These are phyloP conservation scores for Pogonomyrmex californicus DNA, from an alignment of 1,140 invertebrate species.

Conservation along the genomic window DNA sequence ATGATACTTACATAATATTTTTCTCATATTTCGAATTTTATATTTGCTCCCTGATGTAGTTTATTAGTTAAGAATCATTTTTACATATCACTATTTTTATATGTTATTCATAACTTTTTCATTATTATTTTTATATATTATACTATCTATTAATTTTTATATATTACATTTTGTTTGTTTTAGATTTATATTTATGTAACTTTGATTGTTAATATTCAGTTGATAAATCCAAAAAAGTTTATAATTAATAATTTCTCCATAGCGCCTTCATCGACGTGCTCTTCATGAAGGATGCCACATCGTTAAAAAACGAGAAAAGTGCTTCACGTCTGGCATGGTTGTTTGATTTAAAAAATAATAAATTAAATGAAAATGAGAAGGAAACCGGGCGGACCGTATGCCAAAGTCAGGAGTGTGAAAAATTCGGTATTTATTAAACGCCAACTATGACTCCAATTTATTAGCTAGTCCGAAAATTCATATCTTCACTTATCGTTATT, in stretches of 20 bases:
- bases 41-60: background rate
- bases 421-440: slow-evolving; percentile 47
- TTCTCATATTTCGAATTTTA: background rate
- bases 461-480: background rate
- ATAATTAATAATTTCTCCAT: too few relatives aligned
- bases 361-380: background rate
- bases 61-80: background rate
- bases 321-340: slow-evolving; percentile 33
- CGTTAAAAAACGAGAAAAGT: background rate
- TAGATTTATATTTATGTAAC: too few relatives aligned
- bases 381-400: background rate
- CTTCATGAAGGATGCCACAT: background rate
- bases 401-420: slow-evolving; percentile 45
- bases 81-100: background rate
- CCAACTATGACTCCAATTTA: background rate
- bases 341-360: slow-evolving; percentile 1
- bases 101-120: too few relatives aligned
- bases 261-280: slow-evolving; percentile 41
- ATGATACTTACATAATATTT: background rate
- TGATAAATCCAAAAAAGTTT: too few relatives aligned
- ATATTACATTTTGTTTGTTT: too few relatives aligned
- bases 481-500: background rate
- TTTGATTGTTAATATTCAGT: too few relatives aligned
- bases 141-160: background rate
- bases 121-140: too few relatives aligned